A percentile compares a stretch with the other conserved stretches of the same genome.
phyloP scores from a whole-genome alignment of 1,140 invertebrate species.

The Lineus longissimus region DNA sequence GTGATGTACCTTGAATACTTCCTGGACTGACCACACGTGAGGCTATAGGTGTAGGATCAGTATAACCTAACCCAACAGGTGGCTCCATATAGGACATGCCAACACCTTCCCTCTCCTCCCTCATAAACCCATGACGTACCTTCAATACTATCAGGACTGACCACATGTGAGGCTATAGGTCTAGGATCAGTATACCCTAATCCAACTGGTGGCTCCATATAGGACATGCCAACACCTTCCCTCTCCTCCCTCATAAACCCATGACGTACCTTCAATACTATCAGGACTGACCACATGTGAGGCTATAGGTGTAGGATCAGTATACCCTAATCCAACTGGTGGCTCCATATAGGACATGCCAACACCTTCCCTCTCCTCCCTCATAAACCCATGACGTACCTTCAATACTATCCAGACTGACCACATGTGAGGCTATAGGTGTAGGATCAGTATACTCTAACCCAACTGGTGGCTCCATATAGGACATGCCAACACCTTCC shows the following conservation, averaged over 20 bases:
- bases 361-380: background rate
- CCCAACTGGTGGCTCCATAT: conserved; percentile 21
- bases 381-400: too few species aligned
- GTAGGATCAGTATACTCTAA: conserved; percentile 35
- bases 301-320: conserved; percentile 40
- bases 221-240: conserved; percentile 13
- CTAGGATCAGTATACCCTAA: conserved; percentile 34
- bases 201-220: conserved; percentile 22
- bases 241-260: too few species aligned
- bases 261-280: background rate
- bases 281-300: conserved; percentile 11
- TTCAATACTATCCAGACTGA: background rate
- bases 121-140: too few species aligned
- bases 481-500: conserved; percentile 13
- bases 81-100: conserved; percentile 23
- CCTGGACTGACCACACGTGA: conserved; percentile 10
- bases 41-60: conserved; percentile 40
- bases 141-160: background rate
- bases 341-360: conserved; percentile 23
- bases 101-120: background rate
- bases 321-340: conserved; percentile 24
- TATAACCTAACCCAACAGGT: conserved; percentile 25
- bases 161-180: conserved; percentile 31
- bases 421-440: conserved; percentile 31
- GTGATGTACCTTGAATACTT: background rate